Evolutionary conservation across 1,140 invertebrate genomes (phyloP).

Genomic region (Muscidifurax raptorellus): DNA sequence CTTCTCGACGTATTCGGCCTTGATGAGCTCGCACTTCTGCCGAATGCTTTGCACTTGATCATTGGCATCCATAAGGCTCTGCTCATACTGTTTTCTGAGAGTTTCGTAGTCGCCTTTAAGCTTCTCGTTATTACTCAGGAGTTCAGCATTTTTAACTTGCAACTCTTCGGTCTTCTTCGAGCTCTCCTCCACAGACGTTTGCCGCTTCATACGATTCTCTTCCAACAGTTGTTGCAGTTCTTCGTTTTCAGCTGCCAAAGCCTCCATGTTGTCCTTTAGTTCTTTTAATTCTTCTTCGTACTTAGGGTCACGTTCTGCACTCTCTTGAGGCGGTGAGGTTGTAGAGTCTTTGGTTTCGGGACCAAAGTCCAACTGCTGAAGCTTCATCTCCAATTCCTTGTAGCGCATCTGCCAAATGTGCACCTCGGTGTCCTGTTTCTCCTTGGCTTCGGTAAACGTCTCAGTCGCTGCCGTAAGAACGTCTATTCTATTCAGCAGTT

Average conservation of each 20-base stretch:
- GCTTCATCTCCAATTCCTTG: constrained; percentile 81
- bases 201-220: constrained; percentile 72
- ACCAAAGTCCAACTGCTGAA: constrained; percentile 58
- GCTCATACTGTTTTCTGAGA: constrained; percentile 64
- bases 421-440: constrained; percentile 82
- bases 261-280: constrained; percentile 77
- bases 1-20: constrained; percentile 57
- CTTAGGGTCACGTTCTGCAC: constrained; percentile 54
- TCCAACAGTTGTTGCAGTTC: constrained; percentile 82
- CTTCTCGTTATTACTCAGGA: constrained; percentile 59
- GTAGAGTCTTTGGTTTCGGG: constrained; percentile 1
- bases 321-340: constrained; percentile 22
- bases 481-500: constrained; percentile 82
- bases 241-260: constrained; percentile 82
- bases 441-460: constrained; percentile 85
- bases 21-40: constrained; percentile 59
- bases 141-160: constrained; percentile 55
- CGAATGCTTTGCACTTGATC: constrained; percentile 62
- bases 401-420: constrained; percentile 83
- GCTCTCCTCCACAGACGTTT: constrained; percentile 52
- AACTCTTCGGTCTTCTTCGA: constrained; percentile 8
- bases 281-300: constrained; percentile 72
- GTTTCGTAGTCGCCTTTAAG: constrained; percentile 61
- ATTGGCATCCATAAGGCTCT: constrained; percentile 64
- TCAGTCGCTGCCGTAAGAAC: constrained; percentile 86